Evolutionary conservation across 2,888 invertebrate species (phyloP), one percentile per base, ranked within the genome.

Genomic region (Eubasilissa splendida): DNA sequence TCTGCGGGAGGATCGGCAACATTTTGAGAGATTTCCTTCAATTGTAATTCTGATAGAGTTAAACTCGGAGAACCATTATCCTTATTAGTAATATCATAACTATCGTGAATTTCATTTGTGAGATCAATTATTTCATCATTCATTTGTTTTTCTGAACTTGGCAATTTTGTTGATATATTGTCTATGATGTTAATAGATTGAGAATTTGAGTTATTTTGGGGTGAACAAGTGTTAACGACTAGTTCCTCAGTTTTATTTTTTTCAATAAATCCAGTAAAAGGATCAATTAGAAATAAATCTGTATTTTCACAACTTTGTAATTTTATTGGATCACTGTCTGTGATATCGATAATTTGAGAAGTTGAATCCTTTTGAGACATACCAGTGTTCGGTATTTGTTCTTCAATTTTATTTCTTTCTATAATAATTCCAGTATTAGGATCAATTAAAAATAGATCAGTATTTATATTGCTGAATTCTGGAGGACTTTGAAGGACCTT

Each of bases 391-490:
- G 74, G 53, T 54, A 31, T 50, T 31, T 65, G 56, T 58, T 66
- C 66, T 68, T 83, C 83, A 9, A 66, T 60, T 31, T 65, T 54
- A 12, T 58, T 68, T 65, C 82, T 71, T 80, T 82, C 77, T 42
- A 80, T 81, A n/a, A 85, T 82, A 33, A 81, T 80, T 33, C 84
- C 84, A 10, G 84, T 84, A 9, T 83, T 80, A 3, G 85, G 84
- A 84, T 85, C 85, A 52, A 85, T 84, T 31, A 84, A 71, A 80
- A 77, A 85, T 65, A 83, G 76, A 73, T 84, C 84, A 10, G 85
- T 84, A 76, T 85, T 83, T 3, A 84, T 76, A 77, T 83, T 83
- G 1, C 76, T 10, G 79, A 82, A 84, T 73, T 85, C 85, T 10
- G 83, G 70, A 33, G 83, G 82, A 12, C 75, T 65, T 60, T 79